Conservation (phyloP, 1,140 invertebrate genomes). For the Aphis craccivora region DNA sequence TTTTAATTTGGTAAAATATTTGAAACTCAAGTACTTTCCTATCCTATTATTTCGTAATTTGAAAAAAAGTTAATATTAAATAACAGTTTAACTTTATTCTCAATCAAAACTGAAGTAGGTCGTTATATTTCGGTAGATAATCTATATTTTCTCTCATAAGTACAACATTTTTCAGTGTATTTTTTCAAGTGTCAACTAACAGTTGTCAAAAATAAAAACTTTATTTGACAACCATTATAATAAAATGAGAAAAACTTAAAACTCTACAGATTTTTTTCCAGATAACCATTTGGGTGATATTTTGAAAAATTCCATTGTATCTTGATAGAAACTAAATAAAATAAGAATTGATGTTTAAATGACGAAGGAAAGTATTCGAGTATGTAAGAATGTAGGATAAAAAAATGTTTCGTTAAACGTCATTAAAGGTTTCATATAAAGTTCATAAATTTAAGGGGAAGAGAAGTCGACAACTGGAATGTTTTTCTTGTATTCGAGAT, state of each 20-base stretch:
- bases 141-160: not conserved
- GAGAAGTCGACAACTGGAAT: constrained; percentile 20
- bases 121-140: constrained; percentile 14
- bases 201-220: constrained; percentile 9
- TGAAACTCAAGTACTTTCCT: not conserved
- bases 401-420: not conserved
- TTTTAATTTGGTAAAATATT: not conserved
- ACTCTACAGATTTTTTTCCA: not conserved
- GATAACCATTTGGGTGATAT: not conserved
- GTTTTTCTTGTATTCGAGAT: constrained; percentile 44
- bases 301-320: not conserved
- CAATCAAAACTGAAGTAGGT: constrained; percentile 18
- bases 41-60: not conserved
- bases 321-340: not conserved
- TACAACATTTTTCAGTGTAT: not conserved
- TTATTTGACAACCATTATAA: not conserved
- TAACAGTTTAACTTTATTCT: not conserved
- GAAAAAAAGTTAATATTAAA: not conserved
- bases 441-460: constrained; percentile 37
- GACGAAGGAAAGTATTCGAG: too few species aligned
- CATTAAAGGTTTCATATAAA: constrained; percentile 7
- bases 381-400: not conserved
- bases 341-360: too few species aligned
- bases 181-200: not conserved
- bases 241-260: not conserved